Conservation (phyloP, 2,888 invertebrate genomes). For the Byasa hedistus region DNA sequence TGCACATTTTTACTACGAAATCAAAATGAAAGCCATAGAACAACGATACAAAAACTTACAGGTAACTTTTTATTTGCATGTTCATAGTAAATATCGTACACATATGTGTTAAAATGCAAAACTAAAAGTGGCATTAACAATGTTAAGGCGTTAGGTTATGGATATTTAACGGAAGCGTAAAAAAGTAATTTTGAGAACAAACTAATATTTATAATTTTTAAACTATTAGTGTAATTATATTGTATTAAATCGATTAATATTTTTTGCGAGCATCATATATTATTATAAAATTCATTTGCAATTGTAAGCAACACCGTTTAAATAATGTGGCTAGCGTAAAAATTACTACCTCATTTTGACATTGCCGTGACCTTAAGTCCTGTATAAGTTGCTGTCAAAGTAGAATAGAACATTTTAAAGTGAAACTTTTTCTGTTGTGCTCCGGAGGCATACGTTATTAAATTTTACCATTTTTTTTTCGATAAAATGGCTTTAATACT, state of each 20-base stretch:
- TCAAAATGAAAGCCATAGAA: conserved; percentile 55
- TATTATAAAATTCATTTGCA: neutral
- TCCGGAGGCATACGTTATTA: neutral
- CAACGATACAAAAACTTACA: conserved; percentile 40
- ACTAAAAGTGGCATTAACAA: too few species aligned
- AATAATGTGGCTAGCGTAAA: conserved; percentile 46
- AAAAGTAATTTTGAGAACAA: neutral
- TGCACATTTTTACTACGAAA: conserved; percentile 8
- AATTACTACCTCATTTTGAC: conserved; percentile 55
- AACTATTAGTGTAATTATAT: neutral
- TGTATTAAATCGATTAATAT: too few species aligned
- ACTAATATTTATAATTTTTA: neutral
- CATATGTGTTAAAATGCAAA: too few species aligned
- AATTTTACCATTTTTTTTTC: conserved; percentile 26
- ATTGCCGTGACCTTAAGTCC: conserved; percentile 68
- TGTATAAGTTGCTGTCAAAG: conserved; percentile 59
- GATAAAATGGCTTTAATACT: conserved; percentile 54
- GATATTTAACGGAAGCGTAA: neutral
- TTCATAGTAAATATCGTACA: neutral
- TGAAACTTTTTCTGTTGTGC: conserved; percentile 1
- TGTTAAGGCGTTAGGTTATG: neutral
- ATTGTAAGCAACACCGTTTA: conserved; percentile 26
- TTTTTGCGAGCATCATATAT: neutral
- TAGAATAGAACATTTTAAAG: conserved; percentile 25
- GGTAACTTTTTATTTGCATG: conserved; percentile 34